phyloP scores from a whole-genome alignment of 1,140 invertebrate genomes.

The Drosophila aff. region DNA sequence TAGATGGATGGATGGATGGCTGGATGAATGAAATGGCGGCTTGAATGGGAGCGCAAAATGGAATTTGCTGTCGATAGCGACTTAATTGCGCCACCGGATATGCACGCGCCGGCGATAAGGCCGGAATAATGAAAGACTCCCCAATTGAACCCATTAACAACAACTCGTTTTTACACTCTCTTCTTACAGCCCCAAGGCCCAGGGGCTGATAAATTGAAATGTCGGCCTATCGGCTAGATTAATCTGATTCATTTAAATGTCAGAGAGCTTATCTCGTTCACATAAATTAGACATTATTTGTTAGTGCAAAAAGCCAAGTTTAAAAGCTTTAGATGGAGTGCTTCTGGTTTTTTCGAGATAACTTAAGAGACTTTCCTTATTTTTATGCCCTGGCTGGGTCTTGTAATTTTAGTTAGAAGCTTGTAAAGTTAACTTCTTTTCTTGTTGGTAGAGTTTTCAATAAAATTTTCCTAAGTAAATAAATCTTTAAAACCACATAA shows the following conservation, averaged over 20 bases:
- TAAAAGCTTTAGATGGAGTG: constrained; percentile 3
- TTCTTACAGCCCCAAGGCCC: constrained; percentile 5
- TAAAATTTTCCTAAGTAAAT: background rate
- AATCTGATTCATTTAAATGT: constrained; percentile 42
- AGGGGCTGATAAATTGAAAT: constrained; percentile 31
- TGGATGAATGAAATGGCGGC: constrained; percentile 26
- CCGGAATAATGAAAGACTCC: constrained; percentile 22
- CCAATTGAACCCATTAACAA: constrained; percentile 34
- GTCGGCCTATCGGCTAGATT: constrained; percentile 34
- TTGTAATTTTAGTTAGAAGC: no score
- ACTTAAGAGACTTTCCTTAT: background rate
- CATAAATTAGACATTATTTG: constrained; percentile 33
- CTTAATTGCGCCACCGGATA: constrained; percentile 62
- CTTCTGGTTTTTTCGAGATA: constrained; percentile 1
- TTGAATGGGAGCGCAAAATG: constrained; percentile 24
- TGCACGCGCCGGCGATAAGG: constrained; percentile 53
- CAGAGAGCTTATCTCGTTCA: constrained; percentile 15
- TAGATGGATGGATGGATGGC: background rate
- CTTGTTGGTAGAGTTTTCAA: background rate
- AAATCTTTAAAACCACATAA: no score
- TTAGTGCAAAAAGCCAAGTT: background rate
- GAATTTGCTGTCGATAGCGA: constrained; percentile 52
- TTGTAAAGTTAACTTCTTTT: no score
- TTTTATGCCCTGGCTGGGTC: no score
- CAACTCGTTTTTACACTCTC: constrained; percentile 34